Percentiles rank a stretch among this genome's conserved stretches.
Conservation (phyloP, 2,888 invertebrate species). For the Monochamus alternatus region DNA sequence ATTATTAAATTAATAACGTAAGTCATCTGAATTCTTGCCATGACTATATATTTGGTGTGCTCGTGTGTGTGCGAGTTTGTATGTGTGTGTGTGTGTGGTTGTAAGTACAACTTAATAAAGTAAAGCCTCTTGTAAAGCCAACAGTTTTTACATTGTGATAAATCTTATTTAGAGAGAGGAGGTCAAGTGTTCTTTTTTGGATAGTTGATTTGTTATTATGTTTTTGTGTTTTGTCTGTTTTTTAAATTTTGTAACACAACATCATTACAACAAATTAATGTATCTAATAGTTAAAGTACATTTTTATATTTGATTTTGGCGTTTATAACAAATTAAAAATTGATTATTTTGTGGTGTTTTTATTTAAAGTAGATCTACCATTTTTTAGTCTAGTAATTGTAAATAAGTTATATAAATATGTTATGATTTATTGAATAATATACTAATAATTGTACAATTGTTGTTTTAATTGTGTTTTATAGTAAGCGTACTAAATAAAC, state of each 20-base stretch:
- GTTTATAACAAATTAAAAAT: conserved; percentile 56
- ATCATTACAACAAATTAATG: conserved; percentile 44
- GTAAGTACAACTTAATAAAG: conserved; percentile 51
- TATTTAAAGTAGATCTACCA: conserved; percentile 57
- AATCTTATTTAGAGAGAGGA: conserved; percentile 59
- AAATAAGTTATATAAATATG: conserved; percentile 61
- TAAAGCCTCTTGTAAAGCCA: conserved; percentile 52
- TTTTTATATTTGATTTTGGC: conserved; percentile 57
- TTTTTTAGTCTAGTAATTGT: conserved; percentile 61
- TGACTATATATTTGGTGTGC: too few relatives aligned
- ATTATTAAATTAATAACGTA: too few relatives aligned
- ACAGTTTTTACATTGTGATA: conserved; percentile 59
- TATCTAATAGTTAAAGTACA: conserved; percentile 49
- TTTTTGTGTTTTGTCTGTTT: conserved; percentile 50
- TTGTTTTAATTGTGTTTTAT: conserved; percentile 21
- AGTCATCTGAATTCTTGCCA: too few relatives aligned
- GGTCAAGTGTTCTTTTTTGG: conserved; percentile 52
- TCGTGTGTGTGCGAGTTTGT: too few relatives aligned
- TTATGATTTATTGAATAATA: conserved; percentile 59
- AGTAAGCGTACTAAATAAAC: not conserved
- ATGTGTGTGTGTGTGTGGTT: conserved; percentile 41
- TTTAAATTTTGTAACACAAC: conserved; percentile 41
- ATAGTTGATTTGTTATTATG: conserved; percentile 48
- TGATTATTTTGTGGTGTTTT: conserved; percentile 56
- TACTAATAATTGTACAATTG: conserved; percentile 48